Base-by-base conservation (phyloP, 2,113 vertebrate genomes). In the Ploceus nigricollis region DNA sequence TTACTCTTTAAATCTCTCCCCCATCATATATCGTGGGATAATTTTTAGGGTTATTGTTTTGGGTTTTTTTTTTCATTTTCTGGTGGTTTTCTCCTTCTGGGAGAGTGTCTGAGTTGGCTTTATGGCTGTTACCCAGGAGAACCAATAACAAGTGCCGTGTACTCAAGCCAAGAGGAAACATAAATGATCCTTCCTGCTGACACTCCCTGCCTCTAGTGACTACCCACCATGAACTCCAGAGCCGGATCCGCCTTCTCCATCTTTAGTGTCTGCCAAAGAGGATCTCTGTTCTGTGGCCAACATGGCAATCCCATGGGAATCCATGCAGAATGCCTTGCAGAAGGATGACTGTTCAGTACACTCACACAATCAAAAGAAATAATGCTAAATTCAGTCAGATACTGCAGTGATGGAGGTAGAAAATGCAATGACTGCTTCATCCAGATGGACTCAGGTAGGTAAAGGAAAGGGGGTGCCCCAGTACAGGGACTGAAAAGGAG, bases 121-220 rank as follows among this genome's bases (percentile, higher is more conserved):
- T 76, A 47, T 17, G 11, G 19, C 18, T 56, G 24, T 37, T 80
- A 42, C 20, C 24, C 35, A 76, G 70, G 14, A 71, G 30, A 83
- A 14, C 19, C 33, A 68, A 5, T 17, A 80, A 60, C 5, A 42
- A 72, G 31, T 23, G 39, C 40, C 44, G 68, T 1, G 0, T 7
- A 8, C 9, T 73, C 0, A 0, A n/a, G 28, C n/a, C 1, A 1
- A 77, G 28, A 57, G n/a, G 27, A 40, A 51, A 57, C 51, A 66
- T 12, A 75, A 61, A 15, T 0, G 2, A n/a, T 61, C 37, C 28
- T 61, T 80, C 63, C 58, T 87, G 57, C 66, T 79, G 66, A 39
- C 53, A 56, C 2, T 7, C 9, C 7, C 47, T 71, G 44, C 24
- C 73, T 81, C 31, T 68, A 84, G 69, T 4, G 13, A 39, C 47